A percentile compares a stretch with the other conserved stretches of the same genome.
Evolutionary conservation across 2,888 invertebrate species (phyloP).

Genomic region (Scaptomyza flava): DNA sequence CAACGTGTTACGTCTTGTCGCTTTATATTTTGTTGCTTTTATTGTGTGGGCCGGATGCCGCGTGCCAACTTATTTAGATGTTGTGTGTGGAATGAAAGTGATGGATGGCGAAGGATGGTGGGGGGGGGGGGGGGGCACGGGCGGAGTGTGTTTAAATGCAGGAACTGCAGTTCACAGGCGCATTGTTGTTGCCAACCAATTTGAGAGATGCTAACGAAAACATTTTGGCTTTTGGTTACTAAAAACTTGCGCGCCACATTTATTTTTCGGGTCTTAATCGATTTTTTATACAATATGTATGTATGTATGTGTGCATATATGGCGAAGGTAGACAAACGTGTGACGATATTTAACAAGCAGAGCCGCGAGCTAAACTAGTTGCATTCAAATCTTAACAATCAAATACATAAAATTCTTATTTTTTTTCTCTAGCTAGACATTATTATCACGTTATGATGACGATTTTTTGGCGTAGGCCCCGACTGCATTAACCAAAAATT

Average conservation of each 20-base stretch:
- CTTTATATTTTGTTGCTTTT: not conserved
- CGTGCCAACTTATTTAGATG: constrained; percentile 14
- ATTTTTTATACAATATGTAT: constrained; percentile 22
- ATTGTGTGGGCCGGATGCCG: constrained; percentile 4
- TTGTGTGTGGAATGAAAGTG: too few relatives aligned
- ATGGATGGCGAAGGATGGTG: too few relatives aligned
- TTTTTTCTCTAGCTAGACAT: not conserved
- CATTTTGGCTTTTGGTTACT: constrained; percentile 13
- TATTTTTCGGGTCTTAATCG: constrained; percentile 63
- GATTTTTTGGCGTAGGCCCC: constrained; percentile 32
- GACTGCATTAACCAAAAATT: not conserved
- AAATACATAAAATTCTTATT: too few relatives aligned
- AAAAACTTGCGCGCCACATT: constrained; percentile 22
- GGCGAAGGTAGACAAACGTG: constrained; percentile 3
- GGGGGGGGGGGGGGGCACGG: too few relatives aligned
- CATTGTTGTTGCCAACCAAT: not conserved
- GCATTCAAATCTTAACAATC: too few relatives aligned
- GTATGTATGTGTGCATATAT: not conserved
- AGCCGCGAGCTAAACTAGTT: not conserved
- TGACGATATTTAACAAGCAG: not conserved
- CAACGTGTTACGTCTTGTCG: constrained; percentile 10
- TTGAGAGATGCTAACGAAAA: not conserved
- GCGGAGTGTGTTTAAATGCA: not conserved
- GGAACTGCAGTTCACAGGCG: not conserved
- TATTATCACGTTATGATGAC: constrained; percentile 11